These are phyloP conservation scores for Ploceus nigricollis DNA, from an alignment of 2,113 vertebrate genomes.

Conservation along the genomic window DNA sequence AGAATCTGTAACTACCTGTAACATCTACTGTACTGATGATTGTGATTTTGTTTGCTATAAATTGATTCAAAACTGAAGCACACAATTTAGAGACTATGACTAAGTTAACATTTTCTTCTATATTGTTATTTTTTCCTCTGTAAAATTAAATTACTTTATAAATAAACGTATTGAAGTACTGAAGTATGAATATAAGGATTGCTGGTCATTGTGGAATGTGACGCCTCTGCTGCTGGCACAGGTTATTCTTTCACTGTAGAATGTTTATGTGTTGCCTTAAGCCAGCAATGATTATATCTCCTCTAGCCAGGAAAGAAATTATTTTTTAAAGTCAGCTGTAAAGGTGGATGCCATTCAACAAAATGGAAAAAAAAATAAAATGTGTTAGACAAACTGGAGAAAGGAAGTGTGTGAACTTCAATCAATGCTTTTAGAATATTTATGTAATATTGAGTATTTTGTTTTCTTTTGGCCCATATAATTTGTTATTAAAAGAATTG, in stretches of 20 bases:
- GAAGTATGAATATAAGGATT: background rate
- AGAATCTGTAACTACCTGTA: background rate
- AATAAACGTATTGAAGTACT: slow-evolving; percentile 37
- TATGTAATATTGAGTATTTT: background rate
- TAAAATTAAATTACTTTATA: slow-evolving; percentile 52
- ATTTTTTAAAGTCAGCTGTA: background rate
- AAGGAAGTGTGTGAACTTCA: background rate
- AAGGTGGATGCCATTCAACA: background rate
- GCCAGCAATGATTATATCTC: background rate
- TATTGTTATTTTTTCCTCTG: slow-evolving; percentile 19
- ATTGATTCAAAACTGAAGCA: slow-evolving; percentile 22
- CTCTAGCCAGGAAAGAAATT: background rate
- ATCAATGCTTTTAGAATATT: background rate
- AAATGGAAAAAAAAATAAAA: background rate
- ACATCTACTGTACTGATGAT: background rate
- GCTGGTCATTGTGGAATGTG: background rate
- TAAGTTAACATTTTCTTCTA: background rate
- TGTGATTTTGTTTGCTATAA: background rate
- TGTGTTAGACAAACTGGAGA: background rate
- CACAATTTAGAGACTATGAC: background rate
- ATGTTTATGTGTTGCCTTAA: background rate
- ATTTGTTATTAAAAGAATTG: background rate
- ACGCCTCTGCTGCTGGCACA: background rate
- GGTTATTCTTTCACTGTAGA: background rate
- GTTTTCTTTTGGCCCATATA: background rate